These are phyloP conservation scores for Nezara viridula DNA, from an alignment of 2,888 invertebrate genomes.

Conservation along the genomic window DNA sequence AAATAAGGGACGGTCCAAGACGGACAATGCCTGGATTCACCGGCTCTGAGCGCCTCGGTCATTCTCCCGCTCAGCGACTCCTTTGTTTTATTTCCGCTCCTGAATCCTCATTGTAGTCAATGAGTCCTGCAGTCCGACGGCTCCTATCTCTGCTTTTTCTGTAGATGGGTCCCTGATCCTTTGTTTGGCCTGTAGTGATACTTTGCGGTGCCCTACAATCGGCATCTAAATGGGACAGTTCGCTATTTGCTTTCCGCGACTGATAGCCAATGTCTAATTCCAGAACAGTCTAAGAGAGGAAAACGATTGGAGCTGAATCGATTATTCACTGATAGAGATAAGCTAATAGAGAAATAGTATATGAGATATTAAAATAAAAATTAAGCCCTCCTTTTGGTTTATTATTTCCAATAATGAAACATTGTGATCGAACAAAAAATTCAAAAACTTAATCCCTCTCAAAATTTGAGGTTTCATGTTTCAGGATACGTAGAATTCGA, in stretches of 20 bases:
- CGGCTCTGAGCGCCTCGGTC: not conserved
- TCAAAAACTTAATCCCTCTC: no score
- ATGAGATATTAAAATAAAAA: no score
- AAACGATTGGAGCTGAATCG: not conserved
- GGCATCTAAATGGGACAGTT: constrained; percentile 16
- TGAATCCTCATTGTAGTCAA: constrained; percentile 38
- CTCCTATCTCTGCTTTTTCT: not conserved
- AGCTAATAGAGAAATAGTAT: no score
- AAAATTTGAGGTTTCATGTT: no score
- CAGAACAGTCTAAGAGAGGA: not conserved
- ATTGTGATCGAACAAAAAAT: no score
- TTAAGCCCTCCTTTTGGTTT: no score
- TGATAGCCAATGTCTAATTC: not conserved
- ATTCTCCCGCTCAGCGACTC: no score
- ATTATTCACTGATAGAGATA: not conserved
- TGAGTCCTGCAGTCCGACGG: not conserved
- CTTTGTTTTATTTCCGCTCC: constrained; percentile 21
- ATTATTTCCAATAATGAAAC: no score
- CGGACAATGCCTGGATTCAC: not conserved
- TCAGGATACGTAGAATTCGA: no score
- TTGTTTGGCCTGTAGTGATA: not conserved
- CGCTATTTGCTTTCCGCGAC: not conserved
- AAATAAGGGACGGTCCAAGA: not conserved
- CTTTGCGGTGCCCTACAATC: not conserved
- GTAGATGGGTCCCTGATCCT: not conserved